Evolutionary conservation across 2,797 vertebrate species (phyloP).

Genomic region (Heterohyrax brucei): DNA sequence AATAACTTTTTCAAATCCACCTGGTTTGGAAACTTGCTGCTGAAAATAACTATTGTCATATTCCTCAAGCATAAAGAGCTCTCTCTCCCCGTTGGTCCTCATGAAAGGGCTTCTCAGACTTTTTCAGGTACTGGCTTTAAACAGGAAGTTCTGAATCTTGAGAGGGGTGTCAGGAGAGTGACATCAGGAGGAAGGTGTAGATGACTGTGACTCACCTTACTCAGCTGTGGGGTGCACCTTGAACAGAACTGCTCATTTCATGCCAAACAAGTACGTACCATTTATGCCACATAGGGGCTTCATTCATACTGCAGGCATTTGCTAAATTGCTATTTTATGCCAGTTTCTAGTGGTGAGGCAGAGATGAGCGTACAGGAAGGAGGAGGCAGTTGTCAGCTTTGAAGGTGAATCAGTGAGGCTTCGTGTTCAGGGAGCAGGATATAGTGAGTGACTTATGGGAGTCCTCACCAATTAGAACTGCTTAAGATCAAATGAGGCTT

Average conservation of each 20-base stretch:
- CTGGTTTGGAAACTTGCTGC: neutral
- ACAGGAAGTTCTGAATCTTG: neutral
- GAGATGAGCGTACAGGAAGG: neutral
- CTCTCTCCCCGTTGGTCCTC: neutral
- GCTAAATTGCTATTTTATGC: neutral
- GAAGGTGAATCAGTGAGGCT: slow-evolving; percentile 11
- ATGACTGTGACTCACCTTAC: neutral
- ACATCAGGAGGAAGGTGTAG: neutral
- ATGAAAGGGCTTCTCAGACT: neutral
- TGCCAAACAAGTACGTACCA: neutral
- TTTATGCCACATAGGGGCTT: neutral
- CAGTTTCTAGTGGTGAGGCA: neutral
- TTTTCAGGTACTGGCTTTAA: neutral
- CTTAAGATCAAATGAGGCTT: neutral
- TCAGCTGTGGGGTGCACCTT: neutral
- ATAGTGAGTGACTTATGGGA: neutral
- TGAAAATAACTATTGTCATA: neutral
- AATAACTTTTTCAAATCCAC: neutral
- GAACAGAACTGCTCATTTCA: neutral
- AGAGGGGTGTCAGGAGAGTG: neutral
- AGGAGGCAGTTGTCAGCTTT: neutral
- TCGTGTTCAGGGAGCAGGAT: neutral
- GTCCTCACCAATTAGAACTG: neutral
- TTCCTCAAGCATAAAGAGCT: neutral
- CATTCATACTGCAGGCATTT: neutral